A percentile compares a stretch with the other conserved stretches of the same genome.
These are phyloP conservation scores for Tupiocoris notatus DNA, from an alignment of 2,888 invertebrate species.

Conservation along the genomic window DNA sequence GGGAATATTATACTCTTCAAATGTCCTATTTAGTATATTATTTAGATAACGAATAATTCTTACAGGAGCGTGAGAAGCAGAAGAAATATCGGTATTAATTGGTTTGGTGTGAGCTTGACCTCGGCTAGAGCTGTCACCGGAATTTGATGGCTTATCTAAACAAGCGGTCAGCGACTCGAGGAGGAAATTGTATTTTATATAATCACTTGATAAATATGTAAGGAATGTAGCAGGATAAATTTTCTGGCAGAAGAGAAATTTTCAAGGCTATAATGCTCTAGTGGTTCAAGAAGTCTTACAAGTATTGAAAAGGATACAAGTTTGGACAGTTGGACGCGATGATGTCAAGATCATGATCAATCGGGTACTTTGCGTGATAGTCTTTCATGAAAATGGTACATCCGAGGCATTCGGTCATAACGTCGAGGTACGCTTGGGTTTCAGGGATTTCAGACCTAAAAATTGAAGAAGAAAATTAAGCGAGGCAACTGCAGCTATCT, in stretches of 20 bases:
- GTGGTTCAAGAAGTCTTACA: not conserved
- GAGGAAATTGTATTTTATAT: constrained; percentile 34
- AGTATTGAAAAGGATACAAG: constrained; percentile 64
- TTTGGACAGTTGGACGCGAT: constrained; percentile 64
- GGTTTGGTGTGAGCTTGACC: not conserved
- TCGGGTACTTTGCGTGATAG: constrained; percentile 66
- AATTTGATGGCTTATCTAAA: constrained; percentile 16
- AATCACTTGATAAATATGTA: constrained; percentile 16
- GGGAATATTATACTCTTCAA: no score
- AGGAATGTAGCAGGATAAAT: not conserved
- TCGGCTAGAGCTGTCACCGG: not conserved
- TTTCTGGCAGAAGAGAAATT: not conserved
- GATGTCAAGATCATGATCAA: constrained; percentile 66
- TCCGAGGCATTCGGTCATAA: constrained; percentile 58
- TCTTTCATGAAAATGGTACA: constrained; percentile 65
- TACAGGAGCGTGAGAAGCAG: not conserved
- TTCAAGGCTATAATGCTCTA: not conserved
- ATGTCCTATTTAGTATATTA: no score
- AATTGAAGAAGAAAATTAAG: no score
- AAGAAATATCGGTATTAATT: not conserved
- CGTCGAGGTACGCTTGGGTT: constrained; percentile 55
- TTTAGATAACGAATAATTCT: no score
- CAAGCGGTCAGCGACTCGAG: constrained; percentile 29
- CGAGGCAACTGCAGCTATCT: no score
- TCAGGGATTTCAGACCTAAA: constrained; percentile 43